Evolutionary conservation across 2,888 invertebrate genomes (phyloP).

Genomic region (Lutraria lutraria): DNA sequence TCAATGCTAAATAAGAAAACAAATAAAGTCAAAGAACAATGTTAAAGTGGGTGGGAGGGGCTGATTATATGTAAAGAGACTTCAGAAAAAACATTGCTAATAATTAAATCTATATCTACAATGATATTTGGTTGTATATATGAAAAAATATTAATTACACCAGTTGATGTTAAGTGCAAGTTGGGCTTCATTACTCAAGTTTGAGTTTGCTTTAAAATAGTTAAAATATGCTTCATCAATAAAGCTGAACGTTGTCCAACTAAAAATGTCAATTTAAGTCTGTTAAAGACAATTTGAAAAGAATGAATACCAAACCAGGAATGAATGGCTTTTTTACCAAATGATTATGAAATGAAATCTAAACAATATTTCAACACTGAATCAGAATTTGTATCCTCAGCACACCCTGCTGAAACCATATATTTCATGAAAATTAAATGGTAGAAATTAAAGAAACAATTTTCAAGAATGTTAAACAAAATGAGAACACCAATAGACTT

Average conservation of each 20-base stretch:
- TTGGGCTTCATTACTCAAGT: no score
- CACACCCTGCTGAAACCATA: not conserved
- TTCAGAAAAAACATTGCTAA: not conserved
- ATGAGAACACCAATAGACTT: conserved; percentile 24
- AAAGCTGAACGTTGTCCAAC: no score
- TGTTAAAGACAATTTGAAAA: no score
- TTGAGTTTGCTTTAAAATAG: no score
- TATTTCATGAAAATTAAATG: not conserved
- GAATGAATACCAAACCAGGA: not conserved
- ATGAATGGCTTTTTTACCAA: not conserved
- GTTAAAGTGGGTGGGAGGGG: not conserved
- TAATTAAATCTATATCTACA: not conserved
- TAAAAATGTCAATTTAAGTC: no score
- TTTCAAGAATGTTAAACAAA: not conserved
- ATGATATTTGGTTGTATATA: not conserved
- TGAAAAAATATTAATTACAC: no score
- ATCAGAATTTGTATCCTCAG: not conserved
- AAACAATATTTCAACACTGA: not conserved
- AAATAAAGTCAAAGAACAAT: not conserved
- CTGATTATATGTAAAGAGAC: not conserved
- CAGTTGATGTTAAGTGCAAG: no score
- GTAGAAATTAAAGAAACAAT: not conserved
- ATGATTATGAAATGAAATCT: not conserved
- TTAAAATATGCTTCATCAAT: no score
- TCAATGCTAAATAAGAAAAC: not conserved